Base-by-base conservation (phyloP, 2,797 vertebrate species). In the Toxotes lorentzi region DNA sequence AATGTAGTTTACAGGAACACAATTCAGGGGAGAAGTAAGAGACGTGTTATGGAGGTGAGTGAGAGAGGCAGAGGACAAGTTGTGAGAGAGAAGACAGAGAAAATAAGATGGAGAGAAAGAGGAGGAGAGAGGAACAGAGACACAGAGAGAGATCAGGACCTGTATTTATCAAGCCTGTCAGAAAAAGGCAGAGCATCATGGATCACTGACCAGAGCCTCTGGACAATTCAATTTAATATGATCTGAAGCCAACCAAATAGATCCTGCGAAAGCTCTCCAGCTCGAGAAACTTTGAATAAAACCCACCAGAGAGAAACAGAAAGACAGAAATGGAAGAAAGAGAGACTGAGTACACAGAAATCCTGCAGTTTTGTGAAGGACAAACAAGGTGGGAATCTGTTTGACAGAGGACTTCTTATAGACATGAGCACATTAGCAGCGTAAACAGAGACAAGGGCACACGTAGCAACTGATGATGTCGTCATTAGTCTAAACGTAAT, bases 121-220 rank as follows among this genome's bases (percentile, higher is more conserved):
- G 32, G 27, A 64, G 13, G 45, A 58, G 40, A 59, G 72, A 74
- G 34, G 19, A 68, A 82, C 35, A 32, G 70, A 82, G 78, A 73
- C 14, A 24, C 51, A 57, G 65, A 43, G 54, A 73, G 68, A 86
- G 81, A 88, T 91, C 88, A 84, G 81, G 86, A 85, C 84, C 84
- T 81, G 83, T 83, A 82, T 91, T 91, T 90, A 89, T 88, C 87
- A 83, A 80, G 79, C 47, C 83, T 90, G 89, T 88, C 86, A 88
- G 83, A 81, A 85, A 77, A 67, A 70, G 76, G 38, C 69, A 0
- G 73, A 74, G 76, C 81, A 83, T 84, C 86, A 81, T 88, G 84
- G 89, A 88, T 90, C 86, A 88, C 81, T 84, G 88, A 87, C 83
- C 72, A 59, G 32, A 80, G 80, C 77, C 75, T 87, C 76, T 7